Evolutionary conservation across 2,113 vertebrate species (phyloP).

Genomic region (Upupa epops): DNA sequence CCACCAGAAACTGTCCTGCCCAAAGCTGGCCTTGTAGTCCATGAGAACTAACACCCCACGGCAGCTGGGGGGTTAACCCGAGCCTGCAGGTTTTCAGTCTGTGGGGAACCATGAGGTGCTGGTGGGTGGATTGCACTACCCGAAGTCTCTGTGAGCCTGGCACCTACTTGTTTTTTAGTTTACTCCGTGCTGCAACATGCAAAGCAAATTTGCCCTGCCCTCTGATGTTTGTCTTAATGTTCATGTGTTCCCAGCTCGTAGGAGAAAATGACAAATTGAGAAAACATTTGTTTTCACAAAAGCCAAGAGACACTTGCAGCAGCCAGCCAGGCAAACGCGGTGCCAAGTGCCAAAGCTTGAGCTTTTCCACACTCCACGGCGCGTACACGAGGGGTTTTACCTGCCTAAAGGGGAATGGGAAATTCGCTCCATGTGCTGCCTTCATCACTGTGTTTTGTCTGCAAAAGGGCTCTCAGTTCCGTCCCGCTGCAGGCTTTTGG

Average conservation of each 20-base stretch:
- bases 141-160: not conserved
- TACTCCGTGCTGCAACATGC: not conserved
- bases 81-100: not conserved
- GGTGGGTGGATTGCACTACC: not conserved
- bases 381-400: not conserved
- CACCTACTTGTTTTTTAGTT: not conserved
- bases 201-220: slow-evolving; percentile 6
- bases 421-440: not conserved
- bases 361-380: not conserved
- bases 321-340: slow-evolving; percentile 10
- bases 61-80: not conserved
- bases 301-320: not conserved
- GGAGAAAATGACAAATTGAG: slow-evolving; percentile 38
- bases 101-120: not conserved
- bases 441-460: not conserved
- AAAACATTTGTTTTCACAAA: slow-evolving; percentile 57
- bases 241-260: slow-evolving; percentile 16
- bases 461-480: not conserved
- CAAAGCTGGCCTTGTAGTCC: not conserved
- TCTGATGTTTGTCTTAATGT: slow-evolving; percentile 47
- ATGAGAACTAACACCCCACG: not conserved
- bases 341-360: not conserved
- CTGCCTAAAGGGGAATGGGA: not conserved
- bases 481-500: not conserved
- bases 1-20: accelerated